Evolutionary conservation across 2,888 invertebrate species (phyloP).

Genomic region (Drosophila ezoana): DNA sequence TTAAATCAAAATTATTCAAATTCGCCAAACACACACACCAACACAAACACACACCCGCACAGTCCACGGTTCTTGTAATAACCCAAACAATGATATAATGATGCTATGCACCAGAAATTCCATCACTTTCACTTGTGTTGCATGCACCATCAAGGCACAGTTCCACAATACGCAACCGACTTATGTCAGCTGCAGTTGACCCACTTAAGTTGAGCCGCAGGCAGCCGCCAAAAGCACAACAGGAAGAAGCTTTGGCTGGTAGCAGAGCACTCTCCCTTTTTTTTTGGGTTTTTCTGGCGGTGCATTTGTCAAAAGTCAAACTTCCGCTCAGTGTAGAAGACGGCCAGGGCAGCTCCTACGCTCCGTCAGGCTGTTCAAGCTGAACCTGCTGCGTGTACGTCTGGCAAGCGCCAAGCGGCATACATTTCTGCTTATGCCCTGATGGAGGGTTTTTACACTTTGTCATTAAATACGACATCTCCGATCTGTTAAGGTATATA

Average conservation of each 20-base stretch:
- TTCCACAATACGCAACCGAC: constrained; percentile 8
- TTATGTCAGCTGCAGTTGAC: constrained; percentile 59
- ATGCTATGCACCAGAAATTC: background rate
- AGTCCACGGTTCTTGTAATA: too few relatives aligned
- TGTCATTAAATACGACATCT: too few relatives aligned
- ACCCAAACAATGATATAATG: background rate
- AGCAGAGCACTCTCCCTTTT: constrained; percentile 35
- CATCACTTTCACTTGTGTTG: constrained; percentile 37
- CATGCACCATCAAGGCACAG: constrained; percentile 5
- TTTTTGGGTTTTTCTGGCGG: background rate
- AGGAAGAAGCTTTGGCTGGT: constrained; percentile 46
- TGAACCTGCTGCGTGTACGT: constrained; percentile 1
- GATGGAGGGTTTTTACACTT: too few relatives aligned
- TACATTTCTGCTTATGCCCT: background rate
- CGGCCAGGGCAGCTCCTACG: background rate
- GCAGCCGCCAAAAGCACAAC: constrained; percentile 54
- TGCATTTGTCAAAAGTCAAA: constrained; percentile 63
- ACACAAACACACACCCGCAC: too few relatives aligned
- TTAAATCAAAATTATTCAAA: too few relatives aligned
- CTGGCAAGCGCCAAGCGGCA: constrained; percentile 63
- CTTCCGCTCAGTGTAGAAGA: constrained; percentile 70
- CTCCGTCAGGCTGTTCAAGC: background rate
- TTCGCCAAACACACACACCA: too few relatives aligned
- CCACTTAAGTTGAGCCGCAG: constrained; percentile 40
- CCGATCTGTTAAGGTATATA: too few relatives aligned